Percentiles rank a stretch among this genome's conserved stretches.
Conservation (phyloP, 1,140 invertebrate genomes). For the Anastrepha ludens region DNA sequence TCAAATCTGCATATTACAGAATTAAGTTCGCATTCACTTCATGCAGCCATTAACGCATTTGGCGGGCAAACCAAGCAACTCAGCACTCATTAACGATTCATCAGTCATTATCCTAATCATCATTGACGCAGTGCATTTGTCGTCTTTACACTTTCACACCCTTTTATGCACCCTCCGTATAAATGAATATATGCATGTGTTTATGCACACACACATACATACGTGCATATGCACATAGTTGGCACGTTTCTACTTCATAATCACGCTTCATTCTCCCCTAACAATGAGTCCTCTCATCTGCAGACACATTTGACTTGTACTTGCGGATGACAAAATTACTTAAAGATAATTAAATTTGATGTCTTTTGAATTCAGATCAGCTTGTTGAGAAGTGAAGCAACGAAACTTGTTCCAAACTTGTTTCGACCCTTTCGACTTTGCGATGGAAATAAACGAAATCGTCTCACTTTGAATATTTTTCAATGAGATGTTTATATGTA, state of each 20-base stretch:
- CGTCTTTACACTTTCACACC: slow-evolving; percentile 38
- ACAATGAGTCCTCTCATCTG: background rate
- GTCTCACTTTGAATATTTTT: background rate
- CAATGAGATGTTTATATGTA: background rate
- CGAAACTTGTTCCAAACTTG: background rate
- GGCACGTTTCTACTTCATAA: slow-evolving; percentile 12
- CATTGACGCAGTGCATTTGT: slow-evolving; percentile 60
- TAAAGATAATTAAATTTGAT: slow-evolving; percentile 56
- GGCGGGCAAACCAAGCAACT: slow-evolving; percentile 17
- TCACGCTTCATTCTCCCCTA: background rate
- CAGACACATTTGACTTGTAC: slow-evolving; percentile 30
- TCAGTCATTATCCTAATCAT: slow-evolving; percentile 71
- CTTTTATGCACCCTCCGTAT: slow-evolving; percentile 6
- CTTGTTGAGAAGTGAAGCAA: background rate
- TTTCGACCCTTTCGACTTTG: background rate
- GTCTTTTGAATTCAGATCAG: background rate
- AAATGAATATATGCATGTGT: background rate
- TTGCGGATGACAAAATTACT: slow-evolving; percentile 50
- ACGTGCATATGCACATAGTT: background rate
- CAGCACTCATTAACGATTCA: slow-evolving; percentile 59
- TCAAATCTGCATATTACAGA: no score
- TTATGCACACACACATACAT: background rate
- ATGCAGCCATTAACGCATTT: slow-evolving; percentile 9
- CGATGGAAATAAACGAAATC: background rate
- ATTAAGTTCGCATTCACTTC: background rate